Base-by-base conservation (phyloP, 2,797 vertebrate species). In the Arremon aurantiirostris region DNA sequence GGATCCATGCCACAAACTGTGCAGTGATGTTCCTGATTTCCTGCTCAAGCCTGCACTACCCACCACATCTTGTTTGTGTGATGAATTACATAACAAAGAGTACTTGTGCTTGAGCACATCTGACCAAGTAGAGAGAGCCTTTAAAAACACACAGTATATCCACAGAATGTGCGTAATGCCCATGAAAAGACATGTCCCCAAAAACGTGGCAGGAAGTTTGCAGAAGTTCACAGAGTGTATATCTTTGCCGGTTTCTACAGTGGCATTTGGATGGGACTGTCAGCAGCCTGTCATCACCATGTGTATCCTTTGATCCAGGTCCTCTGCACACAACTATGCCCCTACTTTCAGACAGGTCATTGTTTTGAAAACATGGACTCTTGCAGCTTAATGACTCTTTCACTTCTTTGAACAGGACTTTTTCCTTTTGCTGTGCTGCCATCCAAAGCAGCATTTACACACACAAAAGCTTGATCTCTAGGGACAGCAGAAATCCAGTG, bases 1-100 rank as follows among this genome's bases (percentile, higher is more conserved):
- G 55, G 52, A 61, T 37, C 14, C 11, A 69, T 69, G 35, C 41
- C 50, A 57, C 44, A 68, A 49, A 61, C 17, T 46, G 15, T 0
- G 0, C 32, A 57, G n/a, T 9, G 10, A 16, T n/a, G n/a, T 57
- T 61, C 35, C n/a, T 50, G 34, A 46, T 35, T 50, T 59, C 41
- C 39, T 81, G 61, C 24, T 52, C 27, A 47, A 39, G 21, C 13
- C 53, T 63, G 55, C 13, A 6, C 59, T 72, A 35, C 22, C 59
- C 63, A 53, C 24, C 7, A n/a, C 5, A 0, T 5, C 0, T 34
- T 66, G 21, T 39, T 78, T 18, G 4, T 11, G 17, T 2, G n/a
- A 37, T 12, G 15, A 77, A 37, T 57, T 59, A 46, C 0, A 0
- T n/a, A 42, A 75, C 4, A 19, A 73, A 75, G 57, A 86, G 4